Conservation (phyloP, 2,888 invertebrate genomes). For the Sussaba pulchella region DNA sequence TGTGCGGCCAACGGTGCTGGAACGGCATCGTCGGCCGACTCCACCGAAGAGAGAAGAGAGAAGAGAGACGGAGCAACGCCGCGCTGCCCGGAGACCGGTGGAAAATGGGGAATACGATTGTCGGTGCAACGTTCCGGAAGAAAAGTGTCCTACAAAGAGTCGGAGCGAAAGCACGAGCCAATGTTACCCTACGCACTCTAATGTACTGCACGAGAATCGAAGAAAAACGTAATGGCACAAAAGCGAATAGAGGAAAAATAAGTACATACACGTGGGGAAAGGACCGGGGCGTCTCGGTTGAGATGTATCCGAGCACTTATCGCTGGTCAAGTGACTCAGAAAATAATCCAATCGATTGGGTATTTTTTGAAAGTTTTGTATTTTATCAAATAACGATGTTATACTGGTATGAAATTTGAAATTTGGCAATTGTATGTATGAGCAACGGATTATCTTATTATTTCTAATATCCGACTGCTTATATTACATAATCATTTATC, state of each 20-base stretch:
- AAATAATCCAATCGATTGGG: slow-evolving; percentile 31
- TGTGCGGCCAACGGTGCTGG: slow-evolving; percentile 73
- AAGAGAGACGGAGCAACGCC: slow-evolving; percentile 68
- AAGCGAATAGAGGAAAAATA: slow-evolving; percentile 41
- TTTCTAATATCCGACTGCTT: too few species aligned
- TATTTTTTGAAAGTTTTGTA: slow-evolving; percentile 11
- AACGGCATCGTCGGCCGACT: slow-evolving; percentile 67
- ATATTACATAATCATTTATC: too few species aligned
- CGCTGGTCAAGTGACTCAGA: slow-evolving; percentile 34
- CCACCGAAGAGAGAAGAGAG: slow-evolving; percentile 67
- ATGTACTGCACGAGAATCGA: slow-evolving; percentile 51
- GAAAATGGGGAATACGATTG: slow-evolving; percentile 82
- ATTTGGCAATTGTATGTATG: too few species aligned
- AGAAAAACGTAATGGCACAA: slow-evolving; percentile 39
- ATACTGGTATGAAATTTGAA: neutral
- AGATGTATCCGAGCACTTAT: slow-evolving; percentile 51
- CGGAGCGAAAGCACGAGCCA: slow-evolving; percentile 64
- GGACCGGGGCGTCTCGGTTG: slow-evolving; percentile 18
- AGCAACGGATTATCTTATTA: too few species aligned
- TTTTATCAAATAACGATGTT: neutral
- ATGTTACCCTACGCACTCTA: slow-evolving; percentile 61
- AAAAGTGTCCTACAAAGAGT: slow-evolving; percentile 80
- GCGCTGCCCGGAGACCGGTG: slow-evolving; percentile 72
- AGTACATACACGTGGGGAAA: slow-evolving; percentile 9
- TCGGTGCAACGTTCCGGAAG: slow-evolving; percentile 81